Evolutionary conservation across 2,113 vertebrate genomes (phyloP), one percentile per base, ranked within the genome.

Genomic region (Labeo catla): DNA sequence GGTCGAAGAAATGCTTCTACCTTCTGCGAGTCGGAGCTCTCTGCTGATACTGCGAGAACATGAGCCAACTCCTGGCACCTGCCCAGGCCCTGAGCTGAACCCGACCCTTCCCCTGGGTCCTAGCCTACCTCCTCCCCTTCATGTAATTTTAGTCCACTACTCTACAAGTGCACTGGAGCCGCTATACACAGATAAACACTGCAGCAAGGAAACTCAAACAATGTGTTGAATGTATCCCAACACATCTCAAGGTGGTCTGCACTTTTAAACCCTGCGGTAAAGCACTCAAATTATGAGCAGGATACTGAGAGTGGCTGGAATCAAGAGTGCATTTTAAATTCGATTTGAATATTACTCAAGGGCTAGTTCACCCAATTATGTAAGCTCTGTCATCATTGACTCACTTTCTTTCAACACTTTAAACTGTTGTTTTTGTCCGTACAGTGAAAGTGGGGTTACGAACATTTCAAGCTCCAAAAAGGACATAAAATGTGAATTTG

Each of bases 101-200:
- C 28, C 45, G 47, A 68, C n/a, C 28, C 65, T 19, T 70, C 80
- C 81, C 81, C 61, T 68, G 80, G 28, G 80, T 52, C 63, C 47
- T 28, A 36, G 80, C 47, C 49, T 28, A 36, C 47, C 16, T 45
- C 28, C 63, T 21, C 23, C 23, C 28, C 15, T 49, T 47, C 23
- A 61, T 82, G 80, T 70, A 70, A 82, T 70, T 28, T 66, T 66
- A 81, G 79, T 19, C 43, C 61, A 80, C 59, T 45, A 61, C 23
- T 65, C 79, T 49, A 81, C 79, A 81, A 81, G 23, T 43, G 1
- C 61, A 81, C 21, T 39, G 16, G 59, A 28, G 47, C 63, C 16
- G 36, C 63, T 70, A 82, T 70, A 82, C 81, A 82, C 63, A 12
- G 65, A 81, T 81, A 82, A 82, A 82, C 81, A 54, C 63, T 70